phyloP scores from a whole-genome alignment of 35 echinoderm and acorn worm genomes.

The Diadema setosum region DNA sequence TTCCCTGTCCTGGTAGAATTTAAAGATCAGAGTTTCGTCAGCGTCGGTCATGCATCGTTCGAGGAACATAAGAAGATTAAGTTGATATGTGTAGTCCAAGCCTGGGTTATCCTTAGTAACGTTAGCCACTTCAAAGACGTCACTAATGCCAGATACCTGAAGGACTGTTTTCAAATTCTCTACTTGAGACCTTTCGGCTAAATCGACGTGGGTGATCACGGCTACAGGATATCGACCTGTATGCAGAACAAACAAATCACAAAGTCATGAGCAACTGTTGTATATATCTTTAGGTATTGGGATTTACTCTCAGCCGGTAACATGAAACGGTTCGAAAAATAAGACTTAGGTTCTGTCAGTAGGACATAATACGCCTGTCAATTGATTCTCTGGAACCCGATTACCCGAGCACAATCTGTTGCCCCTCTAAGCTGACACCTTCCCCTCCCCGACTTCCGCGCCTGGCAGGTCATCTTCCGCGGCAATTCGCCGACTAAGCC shows the following conservation, averaged over 20 bases:
- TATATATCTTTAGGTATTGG: too few relatives aligned
- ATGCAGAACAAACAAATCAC: background rate
- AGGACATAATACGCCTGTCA: too few relatives aligned
- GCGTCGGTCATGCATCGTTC: slow-evolving; percentile 1
- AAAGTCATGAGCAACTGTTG: too few relatives aligned
- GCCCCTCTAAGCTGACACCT: too few relatives aligned
- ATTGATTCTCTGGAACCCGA: too few relatives aligned
- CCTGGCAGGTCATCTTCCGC: too few relatives aligned
- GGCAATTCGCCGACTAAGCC: too few relatives aligned
- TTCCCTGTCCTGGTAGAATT: background rate
- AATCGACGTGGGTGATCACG: background rate
- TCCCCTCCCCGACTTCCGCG: too few relatives aligned
- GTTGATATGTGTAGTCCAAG: background rate
- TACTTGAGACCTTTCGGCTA: background rate
- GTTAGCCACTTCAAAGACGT: background rate
- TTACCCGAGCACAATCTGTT: too few relatives aligned
- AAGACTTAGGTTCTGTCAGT: too few relatives aligned
- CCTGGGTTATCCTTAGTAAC: background rate
- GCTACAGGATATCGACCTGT: background rate
- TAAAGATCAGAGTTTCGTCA: background rate
- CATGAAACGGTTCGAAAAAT: too few relatives aligned
- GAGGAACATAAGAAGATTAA: background rate
- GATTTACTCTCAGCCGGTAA: too few relatives aligned
- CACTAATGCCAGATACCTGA: background rate
- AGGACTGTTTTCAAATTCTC: background rate